phyloP scores from a whole-genome alignment of 2,888 invertebrate species.

The Spisula solida region DNA sequence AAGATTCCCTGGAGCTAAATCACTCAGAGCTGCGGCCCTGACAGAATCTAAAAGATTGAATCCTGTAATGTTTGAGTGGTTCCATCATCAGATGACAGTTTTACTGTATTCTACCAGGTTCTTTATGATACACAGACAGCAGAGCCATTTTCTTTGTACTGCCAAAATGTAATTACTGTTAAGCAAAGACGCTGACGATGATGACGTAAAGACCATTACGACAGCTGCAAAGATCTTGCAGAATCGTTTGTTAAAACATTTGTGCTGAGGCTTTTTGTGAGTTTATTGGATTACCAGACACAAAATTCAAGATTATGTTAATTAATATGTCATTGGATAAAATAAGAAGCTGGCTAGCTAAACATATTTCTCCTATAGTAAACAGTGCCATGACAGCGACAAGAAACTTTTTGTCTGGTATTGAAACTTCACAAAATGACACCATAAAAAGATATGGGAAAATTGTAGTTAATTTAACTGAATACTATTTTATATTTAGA shows the following conservation, averaged over 20 bases:
- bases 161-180: neutral
- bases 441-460: conserved; percentile 15
- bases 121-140: neutral
- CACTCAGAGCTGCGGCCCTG: conserved; percentile 32
- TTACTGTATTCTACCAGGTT: conserved; percentile 21
- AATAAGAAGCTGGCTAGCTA: neutral
- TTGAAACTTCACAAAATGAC: neutral
- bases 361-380: neutral
- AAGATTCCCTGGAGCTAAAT: conserved; percentile 44
- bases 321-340: conserved; percentile 21
- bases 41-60: conserved; percentile 10
- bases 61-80: conserved; percentile 39
- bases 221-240: conserved; percentile 47
- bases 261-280: conserved; percentile 43
- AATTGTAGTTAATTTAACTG: conserved; percentile 23
- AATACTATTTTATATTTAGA: too few species aligned
- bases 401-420: neutral
- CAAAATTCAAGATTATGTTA: neutral
- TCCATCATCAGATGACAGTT: conserved; percentile 27
- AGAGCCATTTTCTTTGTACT: conserved; percentile 27
- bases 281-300: neutral
- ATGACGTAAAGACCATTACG: conserved; percentile 48
- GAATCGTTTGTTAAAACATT: conserved; percentile 32
- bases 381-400: neutral
- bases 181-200: conserved; percentile 38